These are phyloP conservation scores for Spialia ferax DNA, from an alignment of 2,888 invertebrate genomes.

Conservation along the genomic window DNA sequence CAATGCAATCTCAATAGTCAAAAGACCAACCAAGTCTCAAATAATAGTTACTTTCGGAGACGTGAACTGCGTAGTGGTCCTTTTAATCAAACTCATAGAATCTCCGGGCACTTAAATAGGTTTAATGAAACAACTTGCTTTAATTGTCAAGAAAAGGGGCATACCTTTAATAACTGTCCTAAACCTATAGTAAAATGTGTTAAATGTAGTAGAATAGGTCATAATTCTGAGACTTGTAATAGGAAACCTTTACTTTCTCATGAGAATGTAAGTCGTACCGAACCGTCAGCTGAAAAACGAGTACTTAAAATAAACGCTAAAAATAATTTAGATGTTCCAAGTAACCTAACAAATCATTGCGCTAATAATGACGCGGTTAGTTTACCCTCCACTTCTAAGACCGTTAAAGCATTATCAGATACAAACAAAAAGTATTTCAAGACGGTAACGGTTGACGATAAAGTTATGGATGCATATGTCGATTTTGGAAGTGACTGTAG, in stretches of 20 bases:
- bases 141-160: conserved; percentile 33
- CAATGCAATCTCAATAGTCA: background rate
- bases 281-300: background rate
- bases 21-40: background rate
- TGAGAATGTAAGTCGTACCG: background rate
- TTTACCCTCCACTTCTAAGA: background rate
- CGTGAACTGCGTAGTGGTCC: background rate
- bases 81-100: background rate
- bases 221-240: background rate
- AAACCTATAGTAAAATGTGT: conserved; percentile 31
- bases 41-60: background rate
- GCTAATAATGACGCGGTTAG: background rate
- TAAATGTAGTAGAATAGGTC: background rate
- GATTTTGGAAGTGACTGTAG: background rate
- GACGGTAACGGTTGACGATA: background rate
- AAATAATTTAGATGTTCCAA: background rate
- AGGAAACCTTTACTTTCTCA: background rate
- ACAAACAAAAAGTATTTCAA: conserved; percentile 1
- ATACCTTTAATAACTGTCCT: conserved; percentile 31
- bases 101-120: background rate
- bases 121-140: conserved; percentile 10
- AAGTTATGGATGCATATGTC: background rate
- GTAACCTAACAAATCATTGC: background rate
- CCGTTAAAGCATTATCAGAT: background rate
- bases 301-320: conserved; percentile 6